These are phyloP conservation scores for Fulica atra DNA, from an alignment of 2,113 vertebrate genomes.

Conservation along the genomic window DNA sequence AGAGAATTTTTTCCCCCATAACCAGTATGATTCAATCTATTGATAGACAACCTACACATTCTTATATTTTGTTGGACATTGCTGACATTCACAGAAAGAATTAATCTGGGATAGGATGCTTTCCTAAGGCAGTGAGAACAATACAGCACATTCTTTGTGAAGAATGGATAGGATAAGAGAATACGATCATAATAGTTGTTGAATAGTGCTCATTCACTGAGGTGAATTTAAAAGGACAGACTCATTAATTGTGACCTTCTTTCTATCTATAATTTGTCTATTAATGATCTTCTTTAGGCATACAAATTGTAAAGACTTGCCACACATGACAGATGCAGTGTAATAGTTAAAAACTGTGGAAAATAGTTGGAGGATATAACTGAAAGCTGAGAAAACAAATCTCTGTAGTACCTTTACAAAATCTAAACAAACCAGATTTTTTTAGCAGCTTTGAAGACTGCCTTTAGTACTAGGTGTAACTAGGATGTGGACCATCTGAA, in stretches of 20 bases:
- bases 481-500: background rate
- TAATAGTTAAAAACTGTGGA: background rate
- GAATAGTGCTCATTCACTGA: fast-evolving
- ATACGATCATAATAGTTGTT: background rate
- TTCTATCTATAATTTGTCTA: background rate
- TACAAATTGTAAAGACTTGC: background rate
- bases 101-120: background rate
- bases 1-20: background rate
- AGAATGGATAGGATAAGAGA: background rate
- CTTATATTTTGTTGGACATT: background rate
- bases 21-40: background rate
- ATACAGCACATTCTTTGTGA: background rate
- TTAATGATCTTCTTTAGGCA: background rate
- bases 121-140: background rate
- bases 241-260: background rate
- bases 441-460: background rate
- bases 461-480: background rate
- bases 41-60: background rate
- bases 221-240: background rate
- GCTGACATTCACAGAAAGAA: background rate
- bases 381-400: background rate
- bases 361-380: background rate
- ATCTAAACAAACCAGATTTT: background rate
- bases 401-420: background rate
- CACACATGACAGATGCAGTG: background rate